Evolutionary conservation across 2,113 vertebrate genomes (phyloP), one percentile per base, ranked within the genome.

Genomic region (Okapia johnstoni): DNA sequence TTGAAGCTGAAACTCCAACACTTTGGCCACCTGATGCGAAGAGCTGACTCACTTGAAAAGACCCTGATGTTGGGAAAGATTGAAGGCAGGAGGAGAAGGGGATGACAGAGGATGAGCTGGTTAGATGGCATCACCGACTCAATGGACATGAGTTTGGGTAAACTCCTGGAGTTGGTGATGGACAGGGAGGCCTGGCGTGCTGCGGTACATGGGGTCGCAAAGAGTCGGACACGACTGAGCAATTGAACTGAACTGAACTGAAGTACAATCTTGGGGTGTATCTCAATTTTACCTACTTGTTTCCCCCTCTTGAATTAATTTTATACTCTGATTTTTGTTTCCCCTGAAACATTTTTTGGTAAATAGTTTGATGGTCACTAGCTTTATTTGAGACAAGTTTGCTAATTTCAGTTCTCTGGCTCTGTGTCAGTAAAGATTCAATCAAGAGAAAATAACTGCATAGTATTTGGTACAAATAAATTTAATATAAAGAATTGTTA

Each of bases 331-430:
- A 92, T 57, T 73, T 91, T 85, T 85, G 19, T 52, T 54, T 4
- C 11, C 25, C 81, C 83, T 46, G 0, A 63, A 93, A 81, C 13
- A 14, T 13, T 50, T 81, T 28, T 90, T 33, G 76, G 55, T 87
- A 58, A 88, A 76, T 92, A 92, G 15, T 6, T 58, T 63, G 73
- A 57, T 1, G 54, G 73, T 86, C 58, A 66, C 52, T 80, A 80
- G 17, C 40, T 95, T 96, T 97, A 97, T 95, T 81, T 40, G 92
- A 84, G 40, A 40, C 60, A 76, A 36, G 26, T 80, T 90, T 90
- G 30, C 21, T 87, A 57, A 85, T 88, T n/a, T 95, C 28, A 28
- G 16, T 76, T 73, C 40, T 33, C 9, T 60, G 85, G 0, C 46
- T 97, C 60, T 87, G 13, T 84, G 60, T 61, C 43, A 61, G 43